Evolutionary conservation across 2,888 invertebrate genomes (phyloP).

Genomic region (Creontiades dilutus): DNA sequence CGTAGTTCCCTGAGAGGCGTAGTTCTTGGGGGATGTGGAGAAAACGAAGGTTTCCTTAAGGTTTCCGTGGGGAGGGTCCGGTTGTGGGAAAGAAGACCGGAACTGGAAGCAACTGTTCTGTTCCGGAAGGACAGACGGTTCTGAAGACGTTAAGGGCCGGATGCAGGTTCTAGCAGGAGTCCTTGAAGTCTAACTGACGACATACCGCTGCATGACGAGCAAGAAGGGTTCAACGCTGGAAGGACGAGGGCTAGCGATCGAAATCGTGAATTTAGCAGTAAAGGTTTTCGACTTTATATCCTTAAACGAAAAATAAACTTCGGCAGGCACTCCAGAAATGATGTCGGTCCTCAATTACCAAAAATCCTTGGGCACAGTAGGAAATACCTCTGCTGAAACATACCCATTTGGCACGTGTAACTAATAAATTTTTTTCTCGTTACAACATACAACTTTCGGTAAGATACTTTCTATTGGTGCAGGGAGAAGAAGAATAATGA

Average conservation of each 20-base stretch:
- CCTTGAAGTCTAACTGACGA: not conserved
- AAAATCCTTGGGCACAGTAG: too few relatives aligned
- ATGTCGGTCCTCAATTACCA: too few relatives aligned
- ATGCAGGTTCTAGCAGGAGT: conserved; percentile 23
- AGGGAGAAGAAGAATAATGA: too few relatives aligned
- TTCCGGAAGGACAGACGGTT: conserved; percentile 37
- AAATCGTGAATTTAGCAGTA: too few relatives aligned
- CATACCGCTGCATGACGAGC: not conserved
- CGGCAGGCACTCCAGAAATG: too few relatives aligned
- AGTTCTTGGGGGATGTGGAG: not conserved
- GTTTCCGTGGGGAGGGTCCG: conserved; percentile 13
- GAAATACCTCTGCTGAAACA: too few relatives aligned
- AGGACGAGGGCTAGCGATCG: not conserved
- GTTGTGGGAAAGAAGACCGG: not conserved
- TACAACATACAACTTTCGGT: too few relatives aligned
- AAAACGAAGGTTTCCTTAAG: conserved; percentile 3
- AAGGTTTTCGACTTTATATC: too few relatives aligned
- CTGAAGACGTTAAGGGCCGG: conserved; percentile 28
- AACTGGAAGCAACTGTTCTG: conserved; percentile 20
- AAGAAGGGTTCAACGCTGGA: not conserved
- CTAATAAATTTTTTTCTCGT: too few relatives aligned
- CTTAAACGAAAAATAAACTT: too few relatives aligned
- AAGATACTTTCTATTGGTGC: too few relatives aligned
- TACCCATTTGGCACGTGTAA: too few relatives aligned
- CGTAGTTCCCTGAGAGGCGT: not conserved